Conservation (phyloP, 2,888 invertebrate genomes). For the Macrophya annulata region DNA sequence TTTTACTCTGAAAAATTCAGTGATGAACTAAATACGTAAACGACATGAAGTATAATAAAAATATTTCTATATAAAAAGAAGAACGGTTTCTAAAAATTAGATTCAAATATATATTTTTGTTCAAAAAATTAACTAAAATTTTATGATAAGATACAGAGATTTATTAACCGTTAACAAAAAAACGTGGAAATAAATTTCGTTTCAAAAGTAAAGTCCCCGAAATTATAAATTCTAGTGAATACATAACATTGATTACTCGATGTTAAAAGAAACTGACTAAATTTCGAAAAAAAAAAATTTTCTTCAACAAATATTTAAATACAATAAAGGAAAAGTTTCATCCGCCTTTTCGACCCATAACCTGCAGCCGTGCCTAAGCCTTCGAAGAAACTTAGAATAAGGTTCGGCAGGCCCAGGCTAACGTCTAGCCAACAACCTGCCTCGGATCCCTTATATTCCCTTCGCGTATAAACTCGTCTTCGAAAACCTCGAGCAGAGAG, state of each 20-base stretch:
- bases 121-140: too few species aligned
- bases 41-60: background rate
- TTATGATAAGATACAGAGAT: too few species aligned
- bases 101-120: too few species aligned
- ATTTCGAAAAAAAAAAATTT: background rate
- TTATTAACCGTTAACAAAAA: too few species aligned
- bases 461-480: constrained; percentile 24
- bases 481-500: constrained; percentile 10
- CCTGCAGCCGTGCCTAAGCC: background rate
- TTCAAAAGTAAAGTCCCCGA: too few species aligned
- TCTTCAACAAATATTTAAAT: background rate
- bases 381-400: constrained; percentile 16
- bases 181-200: too few species aligned
- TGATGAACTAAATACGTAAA: too few species aligned
- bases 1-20: background rate
- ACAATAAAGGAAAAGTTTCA: constrained; percentile 1
- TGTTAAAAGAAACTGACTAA: background rate
- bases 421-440: constrained; percentile 44
- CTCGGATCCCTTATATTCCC: constrained; percentile 25
- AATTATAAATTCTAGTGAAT: background rate
- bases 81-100: background rate
- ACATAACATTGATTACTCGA: background rate
- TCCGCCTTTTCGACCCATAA: background rate
- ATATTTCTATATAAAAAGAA: background rate
- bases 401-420: constrained; percentile 8